Base-by-base conservation (phyloP, 2,797 vertebrate species). In the Ispidina lecontei region DNA sequence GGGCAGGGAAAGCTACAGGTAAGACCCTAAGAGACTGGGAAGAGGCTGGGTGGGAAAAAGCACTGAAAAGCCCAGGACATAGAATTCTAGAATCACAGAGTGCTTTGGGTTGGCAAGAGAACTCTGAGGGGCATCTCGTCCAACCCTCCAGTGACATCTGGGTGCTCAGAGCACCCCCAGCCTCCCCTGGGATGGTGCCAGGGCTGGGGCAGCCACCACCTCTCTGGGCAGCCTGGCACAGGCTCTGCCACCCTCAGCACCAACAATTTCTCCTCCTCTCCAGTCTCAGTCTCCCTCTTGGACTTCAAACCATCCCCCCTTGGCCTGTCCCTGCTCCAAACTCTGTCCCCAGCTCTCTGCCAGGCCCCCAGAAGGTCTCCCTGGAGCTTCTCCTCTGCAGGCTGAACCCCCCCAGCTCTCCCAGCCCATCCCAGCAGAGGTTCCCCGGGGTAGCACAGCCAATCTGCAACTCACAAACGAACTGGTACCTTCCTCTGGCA, bases 401-500 rank as follows among this genome's bases (percentile, higher is more conserved):
- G 54, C 54, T 56, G 54, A 21, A 56, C 54, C 31, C 20, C 19
- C 54, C 54, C n/a, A 56, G 13, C 54, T 33, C 54, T 33, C n/a
- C 20, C 54, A 56, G 54, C 20, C 54, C n/a, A 29, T 21, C 54
- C 29, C 54, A 31, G 28, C 64, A 49, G 44, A 39, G 58, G 23
- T 12, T 12, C 25, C 15, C 46, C 23, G 17, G 19, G 43, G n/a
- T 23, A 9, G 23, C 25, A 22, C 22, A 65, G 43, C n/a, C 31
- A 19, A 28, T 10, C 46, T 28, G 18, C 46, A 14, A 28, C 60
- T 39, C 70, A 15, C 63, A 64, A 31, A 39, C 41, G 21, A 19
- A 51, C 70, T 5, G 4, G 79, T 97, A 99, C 99, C 98, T 99
- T 99, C 77, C 98, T 97, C 97, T 99, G 99, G 94, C 99, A 99